Evolutionary conservation across 1,140 invertebrate species (phyloP).

Genomic region (Anoplolepis gracilipes): DNA sequence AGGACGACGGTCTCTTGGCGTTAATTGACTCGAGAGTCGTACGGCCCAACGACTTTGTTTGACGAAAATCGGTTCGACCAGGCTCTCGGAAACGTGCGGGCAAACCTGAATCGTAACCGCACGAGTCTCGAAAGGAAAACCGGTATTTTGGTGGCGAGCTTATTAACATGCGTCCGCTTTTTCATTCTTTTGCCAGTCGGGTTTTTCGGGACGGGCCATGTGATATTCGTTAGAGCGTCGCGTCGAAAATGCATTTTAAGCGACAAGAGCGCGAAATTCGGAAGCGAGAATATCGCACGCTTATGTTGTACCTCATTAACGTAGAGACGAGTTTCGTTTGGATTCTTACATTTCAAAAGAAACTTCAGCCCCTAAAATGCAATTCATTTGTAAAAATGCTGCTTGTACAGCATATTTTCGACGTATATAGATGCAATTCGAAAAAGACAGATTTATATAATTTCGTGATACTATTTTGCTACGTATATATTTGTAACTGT

Average conservation of each 20-base stretch:
- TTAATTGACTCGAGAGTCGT: constrained; percentile 73
- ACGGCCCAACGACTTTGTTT: constrained; percentile 73
- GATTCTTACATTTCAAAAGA: constrained; percentile 27
- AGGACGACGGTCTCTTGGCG: constrained; percentile 54
- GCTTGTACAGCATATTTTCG: not conserved
- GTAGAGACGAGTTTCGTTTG: not conserved
- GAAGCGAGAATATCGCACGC: constrained; percentile 9
- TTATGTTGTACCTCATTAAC: constrained; percentile 45
- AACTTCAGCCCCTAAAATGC: not conserved
- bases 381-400: not conserved
- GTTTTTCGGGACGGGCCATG: constrained; percentile 38
- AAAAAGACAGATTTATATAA: not conserved
- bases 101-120: constrained; percentile 75
- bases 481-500: not conserved
- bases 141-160: constrained; percentile 73
- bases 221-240: constrained; percentile 44
- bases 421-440: not conserved
- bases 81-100: constrained; percentile 68
- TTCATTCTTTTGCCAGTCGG: constrained; percentile 64
- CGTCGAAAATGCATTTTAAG: constrained; percentile 44
- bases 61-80: constrained; percentile 74
- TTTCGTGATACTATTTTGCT: not conserved
- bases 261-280: constrained; percentile 33
- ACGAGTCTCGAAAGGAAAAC: constrained; percentile 67
- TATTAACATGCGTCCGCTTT: constrained; percentile 72